Base-by-base conservation (phyloP, 2,888 invertebrate genomes). In the Drosophila maculinotata region DNA sequence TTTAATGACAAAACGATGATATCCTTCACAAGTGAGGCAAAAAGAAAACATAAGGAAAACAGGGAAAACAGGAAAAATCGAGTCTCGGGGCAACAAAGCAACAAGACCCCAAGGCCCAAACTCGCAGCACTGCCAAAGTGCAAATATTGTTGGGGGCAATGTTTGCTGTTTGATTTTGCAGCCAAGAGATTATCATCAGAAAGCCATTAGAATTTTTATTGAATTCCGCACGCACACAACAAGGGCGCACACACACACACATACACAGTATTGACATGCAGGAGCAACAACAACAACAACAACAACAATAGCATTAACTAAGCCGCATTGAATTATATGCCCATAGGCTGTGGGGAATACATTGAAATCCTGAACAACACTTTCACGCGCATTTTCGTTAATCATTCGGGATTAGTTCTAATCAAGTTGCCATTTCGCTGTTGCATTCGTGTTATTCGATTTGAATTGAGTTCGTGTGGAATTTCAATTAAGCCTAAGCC, bases 201-300 rank as follows among this genome's bases (percentile, higher is more conserved):
- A 87, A 84, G 73, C 85, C 88, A 87, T 87, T 87, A 87, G 82
- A 87, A 85, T 85, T 88, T 87, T 87, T 87, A 87, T 85, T 87
- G 87, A 87, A 88, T 88, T 88, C 85, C 78, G 70, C 76, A 83
- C 85, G 69, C 85, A 81, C 66, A 72, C 75, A 70, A 63, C 53
- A 66, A 60, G 28, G 38, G 17, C 53, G 14, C 33, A 64, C 12
- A 15, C n/a, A 42, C 47, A 41, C 23, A 25, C 20, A 26, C 26
- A 36, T 17, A 9, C 35, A 23, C 36, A 39, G 57, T 54, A 71
- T 71, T 68, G 74, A 74, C 74, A 74, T 56, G 53, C 68, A 36
- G 44, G 8, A 66, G 15, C 47, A 41, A 12, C 57, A 71, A 47
- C 52, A 58, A 62, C 15, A 51, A 28, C 28, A 44, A 14, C 26